phyloP scores from a whole-genome alignment of 2,888 invertebrate species.

The Chalcis sispes region DNA sequence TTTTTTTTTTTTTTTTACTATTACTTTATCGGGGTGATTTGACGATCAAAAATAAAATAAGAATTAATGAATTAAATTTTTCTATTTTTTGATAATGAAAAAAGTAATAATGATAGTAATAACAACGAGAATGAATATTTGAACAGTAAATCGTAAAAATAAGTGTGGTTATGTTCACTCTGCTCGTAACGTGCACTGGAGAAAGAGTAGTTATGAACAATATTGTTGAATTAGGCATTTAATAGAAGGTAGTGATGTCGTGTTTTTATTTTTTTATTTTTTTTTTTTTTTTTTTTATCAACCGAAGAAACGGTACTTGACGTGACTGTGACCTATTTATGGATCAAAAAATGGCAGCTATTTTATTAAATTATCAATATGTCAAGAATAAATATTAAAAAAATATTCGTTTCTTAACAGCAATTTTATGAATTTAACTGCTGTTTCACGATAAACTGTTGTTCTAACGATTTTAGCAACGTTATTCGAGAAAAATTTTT shows the following conservation, averaged over 20 bases:
- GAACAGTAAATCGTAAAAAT: conserved; percentile 39
- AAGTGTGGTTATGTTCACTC: conserved; percentile 45
- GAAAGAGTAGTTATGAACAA: conserved; percentile 36
- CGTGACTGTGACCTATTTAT: conserved; percentile 35
- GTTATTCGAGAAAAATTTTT: too few species aligned
- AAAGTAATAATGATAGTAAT: too few species aligned
- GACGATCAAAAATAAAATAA: neutral
- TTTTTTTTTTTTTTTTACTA: conserved; percentile 12
- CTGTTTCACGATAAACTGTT: too few species aligned
- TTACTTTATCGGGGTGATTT: neutral
- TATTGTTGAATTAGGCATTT: conserved; percentile 37
- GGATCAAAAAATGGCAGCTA: conserved; percentile 35
- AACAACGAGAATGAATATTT: conserved; percentile 29
- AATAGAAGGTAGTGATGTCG: conserved; percentile 47
- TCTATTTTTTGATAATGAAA: conserved; percentile 1
- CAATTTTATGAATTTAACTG: too few species aligned
- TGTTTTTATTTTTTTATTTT: too few species aligned
- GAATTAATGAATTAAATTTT: neutral
- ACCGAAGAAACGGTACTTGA: conserved; percentile 34
- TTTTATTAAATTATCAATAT: too few species aligned
- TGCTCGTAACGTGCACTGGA: conserved; percentile 49
- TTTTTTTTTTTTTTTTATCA: too few species aligned
- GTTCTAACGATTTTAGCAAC: too few species aligned
- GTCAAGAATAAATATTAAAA: too few species aligned
- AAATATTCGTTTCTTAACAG: too few species aligned